phyloP scores from a whole-genome alignment of 2,888 invertebrate genomes.

The Theodoxus fluviatilis region DNA sequence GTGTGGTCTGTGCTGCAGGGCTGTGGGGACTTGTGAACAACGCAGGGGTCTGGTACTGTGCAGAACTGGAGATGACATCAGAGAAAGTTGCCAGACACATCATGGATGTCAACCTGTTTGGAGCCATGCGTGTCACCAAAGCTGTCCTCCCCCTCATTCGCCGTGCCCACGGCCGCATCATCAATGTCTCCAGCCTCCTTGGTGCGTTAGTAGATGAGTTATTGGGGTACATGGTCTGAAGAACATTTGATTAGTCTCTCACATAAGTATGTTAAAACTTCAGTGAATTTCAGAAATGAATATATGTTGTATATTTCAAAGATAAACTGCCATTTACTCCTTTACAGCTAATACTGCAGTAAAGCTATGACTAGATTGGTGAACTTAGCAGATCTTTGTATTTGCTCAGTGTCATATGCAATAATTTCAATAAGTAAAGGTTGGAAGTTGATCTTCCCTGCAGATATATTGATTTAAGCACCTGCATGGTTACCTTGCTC shows the following conservation, averaged over 20 bases:
- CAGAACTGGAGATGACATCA: conserved; percentile 59
- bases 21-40: conserved; percentile 64
- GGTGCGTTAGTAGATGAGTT: conserved; percentile 40
- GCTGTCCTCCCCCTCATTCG: conserved; percentile 57
- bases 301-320: neutral
- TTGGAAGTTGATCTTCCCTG: no score
- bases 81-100: conserved; percentile 48
- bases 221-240: neutral
- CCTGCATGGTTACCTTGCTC: no score
- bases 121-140: conserved; percentile 54
- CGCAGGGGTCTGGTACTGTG: conserved; percentile 58
- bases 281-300: neutral
- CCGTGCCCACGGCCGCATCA: conserved; percentile 55
- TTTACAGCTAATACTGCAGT: no score
- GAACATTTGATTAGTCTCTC: neutral
- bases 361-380: no score
- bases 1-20: no score
- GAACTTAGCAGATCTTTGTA: no score
- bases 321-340: no score
- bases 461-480: no score
- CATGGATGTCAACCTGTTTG: conserved; percentile 60
- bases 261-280: neutral
- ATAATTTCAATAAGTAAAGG: no score
- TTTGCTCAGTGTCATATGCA: no score
- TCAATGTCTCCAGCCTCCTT: conserved; percentile 60